These are phyloP conservation scores for Rhipidura dahli DNA, from an alignment of 2,113 vertebrate genomes.

Conservation along the genomic window DNA sequence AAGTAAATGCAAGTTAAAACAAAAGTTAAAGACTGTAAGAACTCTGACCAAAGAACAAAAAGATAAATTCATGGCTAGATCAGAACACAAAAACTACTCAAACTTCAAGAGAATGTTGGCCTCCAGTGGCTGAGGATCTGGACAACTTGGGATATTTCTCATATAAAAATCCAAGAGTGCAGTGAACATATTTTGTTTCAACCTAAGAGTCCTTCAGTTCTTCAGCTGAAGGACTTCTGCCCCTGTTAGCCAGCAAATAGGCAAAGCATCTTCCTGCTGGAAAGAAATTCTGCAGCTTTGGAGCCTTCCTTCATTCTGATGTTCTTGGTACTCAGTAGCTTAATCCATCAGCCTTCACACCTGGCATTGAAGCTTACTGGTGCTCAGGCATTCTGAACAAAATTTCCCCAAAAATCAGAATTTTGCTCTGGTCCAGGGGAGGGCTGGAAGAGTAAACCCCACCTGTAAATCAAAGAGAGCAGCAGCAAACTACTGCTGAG, in stretches of 20 bases:
- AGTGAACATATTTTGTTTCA: background rate
- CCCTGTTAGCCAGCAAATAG: background rate
- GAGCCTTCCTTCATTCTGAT: background rate
- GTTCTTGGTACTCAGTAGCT: background rate
- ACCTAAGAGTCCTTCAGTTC: background rate
- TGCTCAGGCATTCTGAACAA: background rate
- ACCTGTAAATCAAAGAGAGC: background rate
- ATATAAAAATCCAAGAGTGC: background rate
- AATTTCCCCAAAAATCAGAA: background rate
- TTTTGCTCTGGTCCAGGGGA: background rate
- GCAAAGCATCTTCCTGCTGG: background rate
- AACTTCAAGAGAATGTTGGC: background rate
- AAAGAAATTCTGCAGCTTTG: background rate
- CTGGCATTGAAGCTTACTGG: background rate
- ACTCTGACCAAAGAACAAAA: background rate
- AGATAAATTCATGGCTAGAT: background rate
- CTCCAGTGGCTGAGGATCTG: background rate
- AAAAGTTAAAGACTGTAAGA: background rate
- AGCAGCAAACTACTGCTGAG: background rate
- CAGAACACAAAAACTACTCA: background rate
- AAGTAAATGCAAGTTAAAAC: background rate
- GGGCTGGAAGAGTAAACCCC: background rate
- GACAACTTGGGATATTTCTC: background rate
- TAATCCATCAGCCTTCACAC: background rate
- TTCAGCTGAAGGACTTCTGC: background rate